phyloP scores from a whole-genome alignment of 37 sponge, comb jelly and placozoan genomes.

The Mnemiopsis leidyi region DNA sequence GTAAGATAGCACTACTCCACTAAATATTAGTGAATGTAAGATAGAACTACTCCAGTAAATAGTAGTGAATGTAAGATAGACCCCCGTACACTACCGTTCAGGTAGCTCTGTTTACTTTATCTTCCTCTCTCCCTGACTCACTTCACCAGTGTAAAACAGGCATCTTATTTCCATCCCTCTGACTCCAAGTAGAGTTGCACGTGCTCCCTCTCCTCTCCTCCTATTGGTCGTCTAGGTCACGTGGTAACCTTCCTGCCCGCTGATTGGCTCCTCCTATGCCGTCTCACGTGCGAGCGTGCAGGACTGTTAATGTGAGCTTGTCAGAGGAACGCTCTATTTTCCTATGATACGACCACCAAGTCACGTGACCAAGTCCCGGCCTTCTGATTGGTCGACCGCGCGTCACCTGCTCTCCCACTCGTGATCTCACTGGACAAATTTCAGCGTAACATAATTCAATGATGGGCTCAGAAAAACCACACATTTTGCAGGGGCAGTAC shows the following conservation, averaged over 20 bases:
- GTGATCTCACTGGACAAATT: background rate
- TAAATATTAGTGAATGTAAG: no score
- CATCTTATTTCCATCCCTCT: background rate
- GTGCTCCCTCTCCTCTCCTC: background rate
- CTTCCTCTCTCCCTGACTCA: background rate
- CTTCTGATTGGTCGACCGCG: background rate
- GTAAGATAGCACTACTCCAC: no score
- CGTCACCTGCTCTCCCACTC: background rate
- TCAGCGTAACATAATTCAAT: background rate
- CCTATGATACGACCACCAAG: constrained; percentile 11
- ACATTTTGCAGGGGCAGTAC: background rate
- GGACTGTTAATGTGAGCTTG: background rate
- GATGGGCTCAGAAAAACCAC: background rate
- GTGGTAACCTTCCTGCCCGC: background rate
- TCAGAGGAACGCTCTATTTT: background rate
- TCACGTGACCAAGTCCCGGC: background rate
- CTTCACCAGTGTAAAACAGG: background rate
- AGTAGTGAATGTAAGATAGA: no score
- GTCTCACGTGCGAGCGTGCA: background rate
- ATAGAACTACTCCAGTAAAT: no score
- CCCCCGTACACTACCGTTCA: no score
- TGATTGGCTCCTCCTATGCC: background rate
- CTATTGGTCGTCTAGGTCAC: background rate
- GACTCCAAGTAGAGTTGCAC: background rate
- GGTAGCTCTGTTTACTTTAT: background rate